Percentiles rank a stretch among this genome's conserved stretches.
These are phyloP conservation scores for Pseudorhiza aurosa DNA, from an alignment of 30 jellyfish, hydroid and myxozoan species.

Conservation along the genomic window DNA sequence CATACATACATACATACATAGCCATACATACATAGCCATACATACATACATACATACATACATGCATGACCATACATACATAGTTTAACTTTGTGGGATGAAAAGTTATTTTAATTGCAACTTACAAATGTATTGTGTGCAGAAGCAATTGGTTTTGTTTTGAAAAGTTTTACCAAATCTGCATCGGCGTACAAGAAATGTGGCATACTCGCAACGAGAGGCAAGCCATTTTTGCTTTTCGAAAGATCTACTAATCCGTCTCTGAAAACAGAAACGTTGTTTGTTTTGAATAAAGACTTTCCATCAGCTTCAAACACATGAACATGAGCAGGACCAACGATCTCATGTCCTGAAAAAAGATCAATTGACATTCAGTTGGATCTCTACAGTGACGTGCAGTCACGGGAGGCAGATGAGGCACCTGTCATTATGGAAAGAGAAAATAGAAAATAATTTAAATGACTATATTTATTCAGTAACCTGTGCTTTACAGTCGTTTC, in stretches of 20 bases:
- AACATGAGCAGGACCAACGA: slow-evolving; percentile 4
- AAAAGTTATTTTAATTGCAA: neutral
- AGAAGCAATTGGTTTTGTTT: slow-evolving; percentile 49
- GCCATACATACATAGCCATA: no score
- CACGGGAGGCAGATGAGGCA: no score
- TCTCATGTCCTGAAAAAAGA: slow-evolving; percentile 9
- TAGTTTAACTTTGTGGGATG: neutral
- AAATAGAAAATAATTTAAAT: no score
- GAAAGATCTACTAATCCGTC: slow-evolving; percentile 59
- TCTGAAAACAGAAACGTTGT: slow-evolving; percentile 49
- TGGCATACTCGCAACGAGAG: slow-evolving; percentile 61
- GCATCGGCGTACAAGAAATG: slow-evolving; percentile 68
- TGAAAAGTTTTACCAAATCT: slow-evolving; percentile 5
- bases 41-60: no score
- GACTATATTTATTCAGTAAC: no score
- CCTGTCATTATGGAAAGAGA: no score
- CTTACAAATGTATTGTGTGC: slow-evolving; percentile 47
- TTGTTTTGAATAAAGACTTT: slow-evolving; percentile 1
- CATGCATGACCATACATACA: no score
- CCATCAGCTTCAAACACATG: slow-evolving; percentile 35
- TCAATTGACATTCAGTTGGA: no score
- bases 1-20: no score
- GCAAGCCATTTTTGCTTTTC: slow-evolving; percentile 6
- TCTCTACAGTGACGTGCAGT: no score
- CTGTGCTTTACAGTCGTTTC: no score